Evolutionary conservation across 2,888 invertebrate species (phyloP).

Genomic region (Watsonalla cultraria): DNA sequence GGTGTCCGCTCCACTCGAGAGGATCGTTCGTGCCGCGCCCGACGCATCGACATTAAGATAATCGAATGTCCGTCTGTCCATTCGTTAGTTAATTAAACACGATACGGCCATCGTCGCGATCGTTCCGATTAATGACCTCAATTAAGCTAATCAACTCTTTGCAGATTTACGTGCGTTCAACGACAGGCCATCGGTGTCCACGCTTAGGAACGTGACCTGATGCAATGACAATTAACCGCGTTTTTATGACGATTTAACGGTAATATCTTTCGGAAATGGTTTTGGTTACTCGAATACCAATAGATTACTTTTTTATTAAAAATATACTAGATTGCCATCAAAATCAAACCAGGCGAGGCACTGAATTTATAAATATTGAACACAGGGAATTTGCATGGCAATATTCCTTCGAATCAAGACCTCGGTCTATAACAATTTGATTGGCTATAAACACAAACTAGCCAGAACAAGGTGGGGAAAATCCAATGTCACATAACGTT

Average conservation of each 20-base stretch:
- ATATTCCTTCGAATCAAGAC: constrained; percentile 2
- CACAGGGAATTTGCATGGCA: constrained; percentile 12
- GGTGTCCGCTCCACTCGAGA: constrained; percentile 15
- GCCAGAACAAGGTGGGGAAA: constrained; percentile 41
- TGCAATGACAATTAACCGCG: constrained; percentile 27
- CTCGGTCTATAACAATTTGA: constrained; percentile 30
- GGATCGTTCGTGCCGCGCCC: constrained; percentile 25
- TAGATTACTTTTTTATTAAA: constrained; percentile 6
- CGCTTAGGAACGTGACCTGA: constrained; percentile 25
- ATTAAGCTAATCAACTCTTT: constrained; percentile 70
- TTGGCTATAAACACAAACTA: constrained; percentile 29
- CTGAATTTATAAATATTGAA: too few species aligned
- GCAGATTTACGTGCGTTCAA: constrained; percentile 57
- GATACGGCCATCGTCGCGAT: constrained; percentile 64
- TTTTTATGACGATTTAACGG: constrained; percentile 29
- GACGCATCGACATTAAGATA: constrained; percentile 62
- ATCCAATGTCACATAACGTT: constrained; percentile 49
- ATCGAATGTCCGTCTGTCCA: constrained; percentile 58
- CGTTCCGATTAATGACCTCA: constrained; percentile 66
- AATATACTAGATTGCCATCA: neutral
- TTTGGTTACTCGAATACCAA: constrained; percentile 15
- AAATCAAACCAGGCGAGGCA: constrained; percentile 15
- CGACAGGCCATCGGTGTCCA: constrained; percentile 12
- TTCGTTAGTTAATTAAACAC: constrained; percentile 76
- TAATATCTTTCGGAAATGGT: constrained; percentile 16